Percentiles rank a stretch among this genome's conserved stretches.
Conservation (phyloP, 2,113 vertebrate genomes). For the Oncorhynchus mykiss region DNA sequence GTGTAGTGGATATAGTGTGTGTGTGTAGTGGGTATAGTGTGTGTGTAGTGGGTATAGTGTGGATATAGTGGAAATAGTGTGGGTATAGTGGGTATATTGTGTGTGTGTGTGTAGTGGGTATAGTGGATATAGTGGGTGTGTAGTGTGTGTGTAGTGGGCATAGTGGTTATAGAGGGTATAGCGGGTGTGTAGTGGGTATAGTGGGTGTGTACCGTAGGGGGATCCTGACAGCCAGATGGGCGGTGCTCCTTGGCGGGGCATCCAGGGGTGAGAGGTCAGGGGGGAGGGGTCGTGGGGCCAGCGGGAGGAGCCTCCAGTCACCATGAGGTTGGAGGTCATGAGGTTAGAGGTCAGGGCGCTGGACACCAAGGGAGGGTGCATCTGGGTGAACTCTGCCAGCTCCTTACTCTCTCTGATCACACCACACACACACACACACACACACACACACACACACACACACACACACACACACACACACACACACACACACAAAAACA, state of each 20-base stretch:
- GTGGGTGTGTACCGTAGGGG: conserved; percentile 74
- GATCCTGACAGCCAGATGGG: conserved; percentile 91
- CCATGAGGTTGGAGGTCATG: conserved; percentile 87
- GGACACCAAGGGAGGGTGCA: conserved; percentile 81
- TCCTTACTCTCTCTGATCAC: conserved; percentile 89
- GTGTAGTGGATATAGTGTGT: too few relatives aligned
- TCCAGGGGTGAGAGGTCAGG: conserved; percentile 89
- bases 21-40: too few relatives aligned
- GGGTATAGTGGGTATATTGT: too few relatives aligned
- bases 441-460: background rate
- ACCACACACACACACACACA: conserved; percentile 10
- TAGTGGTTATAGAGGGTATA: too few relatives aligned
- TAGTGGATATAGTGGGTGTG: too few relatives aligned
- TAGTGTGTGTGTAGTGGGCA: too few relatives aligned
- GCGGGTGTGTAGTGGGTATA: background rate
- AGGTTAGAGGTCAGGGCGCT: conserved; percentile 79
- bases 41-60: too few relatives aligned
- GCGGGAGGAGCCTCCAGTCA: conserved; percentile 88
- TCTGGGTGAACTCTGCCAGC: conserved; percentile 85
- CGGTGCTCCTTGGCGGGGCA: conserved; percentile 85
- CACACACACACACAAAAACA: background rate
- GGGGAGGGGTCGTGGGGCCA: conserved; percentile 91
- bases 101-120: too few relatives aligned
- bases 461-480: conserved; percentile 5
- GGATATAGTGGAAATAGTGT: too few relatives aligned